Conservation (phyloP, 1,140 invertebrate genomes). For the Temnothorax longispinosus region DNA sequence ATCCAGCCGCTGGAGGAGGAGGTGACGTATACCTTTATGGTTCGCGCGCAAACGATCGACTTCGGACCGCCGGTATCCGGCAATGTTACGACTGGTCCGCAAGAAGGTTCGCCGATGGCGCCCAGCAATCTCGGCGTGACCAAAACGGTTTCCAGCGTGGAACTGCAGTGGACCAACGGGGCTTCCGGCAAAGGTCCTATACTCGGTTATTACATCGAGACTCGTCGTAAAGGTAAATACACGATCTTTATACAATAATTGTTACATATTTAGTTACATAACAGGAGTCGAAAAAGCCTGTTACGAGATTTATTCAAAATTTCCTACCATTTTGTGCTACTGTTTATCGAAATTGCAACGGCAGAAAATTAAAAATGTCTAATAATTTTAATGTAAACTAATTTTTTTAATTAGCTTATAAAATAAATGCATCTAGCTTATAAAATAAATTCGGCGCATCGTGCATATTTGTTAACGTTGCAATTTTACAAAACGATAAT, state of each 20-base stretch:
- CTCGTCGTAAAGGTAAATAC: constrained; percentile 92
- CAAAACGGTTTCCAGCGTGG: constrained; percentile 94
- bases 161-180: constrained; percentile 95
- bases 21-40: constrained; percentile 95
- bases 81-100: constrained; percentile 97
- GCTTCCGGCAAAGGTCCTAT: constrained; percentile 94
- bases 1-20: constrained; percentile 96
- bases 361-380: background rate
- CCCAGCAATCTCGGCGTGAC: constrained; percentile 91
- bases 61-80: constrained; percentile 91
- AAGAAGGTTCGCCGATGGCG: constrained; percentile 94
- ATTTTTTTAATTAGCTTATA: background rate
- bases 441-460: background rate
- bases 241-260: background rate
- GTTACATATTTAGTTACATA: background rate
- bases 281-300: background rate
- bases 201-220: constrained; percentile 97
- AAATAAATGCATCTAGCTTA: background rate
- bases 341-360: background rate
- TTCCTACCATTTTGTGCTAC: background rate
- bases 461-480: background rate
- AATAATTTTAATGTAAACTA: background rate
- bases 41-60: constrained; percentile 95
- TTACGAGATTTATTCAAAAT: background rate
- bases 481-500: constrained; percentile 8